Base-by-base conservation (phyloP, 2,113 vertebrate genomes). In the Daubentonia madagascariensis region DNA sequence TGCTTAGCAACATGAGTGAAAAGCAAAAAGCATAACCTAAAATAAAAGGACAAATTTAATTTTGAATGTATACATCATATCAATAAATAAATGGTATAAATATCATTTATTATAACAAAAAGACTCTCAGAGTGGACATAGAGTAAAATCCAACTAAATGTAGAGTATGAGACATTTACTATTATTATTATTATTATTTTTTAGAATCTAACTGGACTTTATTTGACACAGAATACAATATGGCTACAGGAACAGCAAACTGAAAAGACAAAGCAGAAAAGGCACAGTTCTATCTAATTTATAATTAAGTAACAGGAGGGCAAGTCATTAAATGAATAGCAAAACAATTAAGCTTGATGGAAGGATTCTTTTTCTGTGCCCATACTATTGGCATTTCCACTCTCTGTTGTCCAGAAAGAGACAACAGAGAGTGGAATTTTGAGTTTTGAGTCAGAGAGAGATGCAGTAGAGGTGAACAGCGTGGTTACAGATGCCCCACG, bases 311-410 rank as follows among this genome's bases (percentile, higher is more conserved):
- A 98, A 98, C 86, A 68, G 54, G 91, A 98, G 94, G 86, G 86
- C 91, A 98, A 98, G 75, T 95, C 94, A 97, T 61, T 96, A 97
- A 92, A 67, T 81, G 97, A 97, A 8, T 75, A 96, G 98, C 65
- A 23, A 76, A 98, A 98, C 59, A 95, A 80, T 63, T 98, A 89
- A 97, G 95, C 28, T 2, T 88, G 89, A 97, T 25, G 22, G 97
- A 97, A 88, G 97, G 97, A 98, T 95, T 97, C 94, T 97, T 94
- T 80, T 94, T 73, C 98, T 99, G 96, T 99, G 99, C 81, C 99
- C 99, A 59, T 99, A 99, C 98, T 52, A 16, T 37, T 5, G n/a
- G n/a, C 37, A 70, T 70, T 37, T n/a, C 18, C 18, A 70, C 18
- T 10, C 35, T 70, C 67, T 70, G 18, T 70, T 70, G 67, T 37